Percentiles rank a stretch among this genome's conserved stretches.
phyloP scores from a whole-genome alignment of 2,888 invertebrate species.

The Cordilura impudica region DNA sequence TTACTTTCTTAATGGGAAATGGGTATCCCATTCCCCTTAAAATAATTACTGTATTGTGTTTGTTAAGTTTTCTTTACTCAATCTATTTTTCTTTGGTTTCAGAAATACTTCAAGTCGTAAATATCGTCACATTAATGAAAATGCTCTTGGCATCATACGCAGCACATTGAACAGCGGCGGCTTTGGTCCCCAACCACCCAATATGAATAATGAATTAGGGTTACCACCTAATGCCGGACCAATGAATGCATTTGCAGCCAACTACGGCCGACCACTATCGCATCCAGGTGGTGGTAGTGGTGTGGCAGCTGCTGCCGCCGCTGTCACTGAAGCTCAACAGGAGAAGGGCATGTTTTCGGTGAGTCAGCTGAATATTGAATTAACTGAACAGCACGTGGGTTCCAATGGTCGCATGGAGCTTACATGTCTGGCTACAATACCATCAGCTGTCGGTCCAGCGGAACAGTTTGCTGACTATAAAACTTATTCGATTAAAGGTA shows the following conservation, averaged over 20 bases:
- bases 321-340: conserved; percentile 73
- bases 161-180: conserved; percentile 74
- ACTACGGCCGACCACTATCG: conserved; percentile 71
- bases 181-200: conserved; percentile 73
- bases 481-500: conserved; percentile 86
- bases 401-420: conserved; percentile 85
- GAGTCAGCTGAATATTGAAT: conserved; percentile 85
- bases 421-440: conserved; percentile 88
- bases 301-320: conserved; percentile 74
- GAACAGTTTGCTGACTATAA: conserved; percentile 87
- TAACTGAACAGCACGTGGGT: conserved; percentile 85
- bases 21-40: too few species aligned
- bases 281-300: conserved; percentile 75
- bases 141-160: conserved; percentile 73
- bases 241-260: conserved; percentile 74
- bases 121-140: conserved; percentile 75
- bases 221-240: conserved; percentile 74
- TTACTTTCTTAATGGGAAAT: not conserved
- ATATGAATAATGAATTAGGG: conserved; percentile 72
- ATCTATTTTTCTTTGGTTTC: conserved; percentile 49
- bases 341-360: conserved; percentile 79
- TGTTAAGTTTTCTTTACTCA: not conserved
- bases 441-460: conserved; percentile 84
- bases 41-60: not conserved
- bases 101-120: conserved; percentile 76